phyloP scores from a whole-genome alignment of 2,797 vertebrate genomes.

The Simalia tracyae region DNA sequence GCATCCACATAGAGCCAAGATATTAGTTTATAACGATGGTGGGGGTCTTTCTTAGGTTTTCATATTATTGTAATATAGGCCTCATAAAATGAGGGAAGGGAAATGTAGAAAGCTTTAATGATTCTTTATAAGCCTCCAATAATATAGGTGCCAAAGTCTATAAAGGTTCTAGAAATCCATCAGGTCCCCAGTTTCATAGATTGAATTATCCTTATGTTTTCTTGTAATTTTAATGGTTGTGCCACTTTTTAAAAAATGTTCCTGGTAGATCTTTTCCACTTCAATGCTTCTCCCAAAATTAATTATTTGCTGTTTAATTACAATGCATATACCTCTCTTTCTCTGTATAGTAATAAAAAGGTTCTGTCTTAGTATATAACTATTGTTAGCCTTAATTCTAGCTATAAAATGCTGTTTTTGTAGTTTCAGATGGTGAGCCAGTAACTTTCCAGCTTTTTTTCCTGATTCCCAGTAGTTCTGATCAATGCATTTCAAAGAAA shows the following conservation, averaged over 20 bases:
- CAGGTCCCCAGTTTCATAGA: neutral
- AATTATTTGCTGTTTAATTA: neutral
- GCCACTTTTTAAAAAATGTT: neutral
- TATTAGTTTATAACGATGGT: neutral
- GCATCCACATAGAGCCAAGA: neutral
- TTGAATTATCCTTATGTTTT: neutral
- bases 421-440: neutral
- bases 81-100: neutral
- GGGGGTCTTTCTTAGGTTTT: neutral
- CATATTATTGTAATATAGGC: neutral
- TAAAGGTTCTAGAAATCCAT: neutral
- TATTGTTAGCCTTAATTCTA: neutral
- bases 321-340: neutral
- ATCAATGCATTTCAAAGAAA: neutral
- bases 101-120: neutral
- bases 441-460: neutral
- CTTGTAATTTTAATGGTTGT: neutral
- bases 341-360: neutral
- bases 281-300: neutral
- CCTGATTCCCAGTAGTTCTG: neutral
- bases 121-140: neutral
- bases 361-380: neutral
- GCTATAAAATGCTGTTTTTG: neutral
- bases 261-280: neutral
- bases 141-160: neutral